Conservation (phyloP, 2,888 invertebrate genomes). For the Liodrosophila aerea region DNA sequence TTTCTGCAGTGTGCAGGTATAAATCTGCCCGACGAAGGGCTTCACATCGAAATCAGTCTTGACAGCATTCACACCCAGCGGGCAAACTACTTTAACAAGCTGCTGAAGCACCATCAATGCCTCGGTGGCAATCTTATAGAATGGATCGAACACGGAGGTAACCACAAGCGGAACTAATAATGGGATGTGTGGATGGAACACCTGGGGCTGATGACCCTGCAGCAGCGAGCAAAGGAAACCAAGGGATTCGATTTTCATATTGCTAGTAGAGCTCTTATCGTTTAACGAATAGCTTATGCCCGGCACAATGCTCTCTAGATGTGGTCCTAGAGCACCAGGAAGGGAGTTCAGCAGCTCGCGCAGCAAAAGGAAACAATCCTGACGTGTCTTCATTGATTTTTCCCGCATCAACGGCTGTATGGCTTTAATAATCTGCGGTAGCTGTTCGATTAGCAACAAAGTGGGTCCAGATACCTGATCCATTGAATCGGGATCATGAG, state of each 20-base stretch:
- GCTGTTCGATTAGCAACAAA: conserved; percentile 85
- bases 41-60: conserved; percentile 86
- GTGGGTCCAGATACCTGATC: conserved; percentile 89
- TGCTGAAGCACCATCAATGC: conserved; percentile 96
- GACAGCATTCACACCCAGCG: conserved; percentile 83
- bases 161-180: conserved; percentile 93
- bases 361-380: conserved; percentile 94
- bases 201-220: conserved; percentile 82
- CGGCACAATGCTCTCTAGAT: conserved; percentile 92
- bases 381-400: conserved; percentile 92
- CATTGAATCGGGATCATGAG: conserved; percentile 88
- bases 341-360: conserved; percentile 94
- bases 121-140: conserved; percentile 99
- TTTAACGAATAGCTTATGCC: conserved; percentile 94
- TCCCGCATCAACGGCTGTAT: conserved; percentile 93
- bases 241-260: conserved; percentile 98
- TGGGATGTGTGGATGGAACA: conserved; percentile 91
- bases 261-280: conserved; percentile 96
- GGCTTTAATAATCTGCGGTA: conserved; percentile 92
- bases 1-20: conserved; percentile 92
- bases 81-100: conserved; percentile 95
- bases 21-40: conserved; percentile 91
- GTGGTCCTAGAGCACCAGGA: conserved; percentile 93
- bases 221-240: conserved; percentile 88
- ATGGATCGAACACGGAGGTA: conserved; percentile 95